phyloP scores from a whole-genome alignment of 2,113 vertebrate genomes.

The Beaufortia kweichowensis region DNA sequence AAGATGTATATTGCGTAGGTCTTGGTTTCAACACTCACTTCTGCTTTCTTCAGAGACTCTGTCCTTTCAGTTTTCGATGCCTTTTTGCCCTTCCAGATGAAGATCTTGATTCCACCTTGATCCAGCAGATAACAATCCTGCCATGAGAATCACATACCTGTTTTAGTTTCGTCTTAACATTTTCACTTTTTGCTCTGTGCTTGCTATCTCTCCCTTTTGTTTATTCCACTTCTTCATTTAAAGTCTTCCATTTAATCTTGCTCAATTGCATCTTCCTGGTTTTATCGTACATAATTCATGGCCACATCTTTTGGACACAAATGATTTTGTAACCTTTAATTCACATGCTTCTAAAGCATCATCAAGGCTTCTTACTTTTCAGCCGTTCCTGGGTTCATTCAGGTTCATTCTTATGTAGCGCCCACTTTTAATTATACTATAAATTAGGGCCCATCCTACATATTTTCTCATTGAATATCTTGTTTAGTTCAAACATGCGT shows the following conservation, averaged over 20 bases:
- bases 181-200: too few relatives aligned
- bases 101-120: conserved; percentile 81
- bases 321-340: not conserved
- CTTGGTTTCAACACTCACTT: conserved; percentile 63
- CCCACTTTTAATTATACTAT: too few relatives aligned
- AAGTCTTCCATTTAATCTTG: not conserved
- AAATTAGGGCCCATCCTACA: not conserved
- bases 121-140: conserved; percentile 88
- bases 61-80: conserved; percentile 76
- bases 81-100: conserved; percentile 82
- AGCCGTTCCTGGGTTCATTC: too few relatives aligned
- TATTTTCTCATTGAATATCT: not conserved
- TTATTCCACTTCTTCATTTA: not conserved
- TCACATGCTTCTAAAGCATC: not conserved
- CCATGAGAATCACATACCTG: conserved; percentile 20
- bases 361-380: too few relatives aligned
- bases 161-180: not conserved
- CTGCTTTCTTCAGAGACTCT: conserved; percentile 70
- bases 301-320: too few relatives aligned
- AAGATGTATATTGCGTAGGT: not conserved
- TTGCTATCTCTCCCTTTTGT: not conserved
- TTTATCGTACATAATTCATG: not conserved
- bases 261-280: not conserved
- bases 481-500: too few relatives aligned
- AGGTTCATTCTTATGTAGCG: too few relatives aligned